phyloP scores from a whole-genome alignment of 2,888 invertebrate genomes.

The Seira musarum region DNA sequence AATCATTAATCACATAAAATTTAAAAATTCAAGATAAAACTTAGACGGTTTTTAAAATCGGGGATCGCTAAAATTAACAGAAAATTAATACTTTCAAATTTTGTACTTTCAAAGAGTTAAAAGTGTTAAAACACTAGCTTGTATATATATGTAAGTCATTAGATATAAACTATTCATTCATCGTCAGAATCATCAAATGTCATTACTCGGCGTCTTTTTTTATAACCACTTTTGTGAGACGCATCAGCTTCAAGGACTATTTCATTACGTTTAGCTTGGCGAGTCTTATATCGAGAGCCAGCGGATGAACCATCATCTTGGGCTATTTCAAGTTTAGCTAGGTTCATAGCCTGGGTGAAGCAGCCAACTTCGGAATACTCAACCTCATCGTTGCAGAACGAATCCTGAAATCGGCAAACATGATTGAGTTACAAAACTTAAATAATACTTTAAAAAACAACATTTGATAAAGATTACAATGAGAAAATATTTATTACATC shows the following conservation, averaged over 20 bases:
- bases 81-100: too few species aligned
- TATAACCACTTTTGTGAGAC: neutral
- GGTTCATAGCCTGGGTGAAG: slow-evolving; percentile 68
- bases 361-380: slow-evolving; percentile 66
- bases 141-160: too few species aligned
- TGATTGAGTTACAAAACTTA: neutral
- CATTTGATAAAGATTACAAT: too few species aligned
- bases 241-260: neutral
- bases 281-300: slow-evolving; percentile 28
- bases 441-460: neutral
- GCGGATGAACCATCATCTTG: slow-evolving; percentile 21
- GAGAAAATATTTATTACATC: too few species aligned
- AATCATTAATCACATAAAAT: too few species aligned
- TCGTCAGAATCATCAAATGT: slow-evolving; percentile 34
- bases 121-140: too few species aligned
- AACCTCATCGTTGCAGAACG: slow-evolving; percentile 78
- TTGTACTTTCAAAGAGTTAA: too few species aligned
- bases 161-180: too few species aligned
- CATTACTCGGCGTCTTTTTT: slow-evolving; percentile 28
- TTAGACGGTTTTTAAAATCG: too few species aligned
- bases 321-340: slow-evolving; percentile 59
- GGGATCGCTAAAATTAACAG: too few species aligned
- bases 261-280: slow-evolving; percentile 29
- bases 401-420: slow-evolving; percentile 74
- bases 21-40: too few species aligned